Evolutionary conservation across 2,113 vertebrate genomes (phyloP), one percentile per base, ranked within the genome.

Genomic region (Tauraco erythrolophus): DNA sequence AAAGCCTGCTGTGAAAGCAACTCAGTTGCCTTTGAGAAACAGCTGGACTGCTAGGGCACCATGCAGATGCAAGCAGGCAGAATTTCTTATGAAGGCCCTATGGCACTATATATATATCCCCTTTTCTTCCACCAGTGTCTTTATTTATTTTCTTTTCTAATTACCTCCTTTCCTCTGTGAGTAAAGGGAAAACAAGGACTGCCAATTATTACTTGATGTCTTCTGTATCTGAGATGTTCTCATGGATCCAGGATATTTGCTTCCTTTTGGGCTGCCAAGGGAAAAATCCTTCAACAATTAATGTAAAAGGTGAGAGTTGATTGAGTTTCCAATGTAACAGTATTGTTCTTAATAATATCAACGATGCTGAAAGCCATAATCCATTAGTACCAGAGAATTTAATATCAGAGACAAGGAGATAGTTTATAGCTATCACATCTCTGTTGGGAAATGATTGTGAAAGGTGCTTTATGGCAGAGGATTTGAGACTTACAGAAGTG

Each of bases 381-480:
- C 78, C 82, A 90, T 93, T 82, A 90, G 74, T 33, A 72, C 5
- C 9, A 37, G n/a, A 33, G 72, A 95, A 86, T 94, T 91, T 95
- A 94, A 92, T 95, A 86, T 46, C 54, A 86, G 54, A 77, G 68
- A 43, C 50, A 43, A 88, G 39, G 57, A 76, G 50, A 56, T 10
- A 71, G 23, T n/a, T 84, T 70, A 82, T 5, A 92, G 74, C 56
- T 90, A 76, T 68, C 85, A 48, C 48, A 46, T 4, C 21, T 90
- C 74, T 92, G 39, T 24, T 79, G 79, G 78, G 87, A 94, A 93
- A 94, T 31, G 10, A 87, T 39, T 57, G 58, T 31, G 45, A 81
- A 74, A 81, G 27, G 19, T n/a, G 58, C 31, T 91, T 95, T 92
- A 61, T 43, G 68, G 82, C 66, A 76, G 39, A 85, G 22, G n/a